These are phyloP conservation scores for Pristionchus fissidentatus DNA, from an alignment of 2,888 invertebrate species.

Conservation along the genomic window DNA sequence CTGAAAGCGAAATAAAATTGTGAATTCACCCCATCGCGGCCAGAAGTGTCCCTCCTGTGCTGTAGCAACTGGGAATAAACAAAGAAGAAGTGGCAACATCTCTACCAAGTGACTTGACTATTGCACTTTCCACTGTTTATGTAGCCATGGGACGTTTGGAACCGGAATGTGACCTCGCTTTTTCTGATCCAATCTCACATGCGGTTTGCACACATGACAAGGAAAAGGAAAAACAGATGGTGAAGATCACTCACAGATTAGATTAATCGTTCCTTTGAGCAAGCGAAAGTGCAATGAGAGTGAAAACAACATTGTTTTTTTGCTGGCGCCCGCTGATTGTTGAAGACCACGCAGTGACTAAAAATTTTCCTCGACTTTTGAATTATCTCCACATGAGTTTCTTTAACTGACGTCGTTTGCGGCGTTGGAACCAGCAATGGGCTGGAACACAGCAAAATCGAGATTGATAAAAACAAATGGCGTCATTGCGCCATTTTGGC, in stretches of 20 bases:
- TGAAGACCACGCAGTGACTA: no score
- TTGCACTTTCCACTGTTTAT: constrained; percentile 19
- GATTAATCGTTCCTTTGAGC: no score
- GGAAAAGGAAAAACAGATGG: neutral
- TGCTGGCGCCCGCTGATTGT: no score
- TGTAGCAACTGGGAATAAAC: neutral
- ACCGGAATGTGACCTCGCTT: neutral
- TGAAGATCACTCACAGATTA: constrained; percentile 16
- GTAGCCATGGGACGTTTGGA: neutral
- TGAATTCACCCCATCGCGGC: constrained; percentile 43
- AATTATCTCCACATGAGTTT: no score
- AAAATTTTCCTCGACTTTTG: no score
- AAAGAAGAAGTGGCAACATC: neutral
- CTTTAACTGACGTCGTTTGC: no score
- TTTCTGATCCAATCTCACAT: constrained; percentile 36
- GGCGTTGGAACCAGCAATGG: no score
- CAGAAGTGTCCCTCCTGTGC: constrained; percentile 12
- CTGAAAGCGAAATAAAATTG: neutral
- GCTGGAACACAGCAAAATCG: no score
- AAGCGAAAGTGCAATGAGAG: constrained; percentile 10
- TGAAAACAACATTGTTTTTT: neutral
- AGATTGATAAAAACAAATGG: no score
- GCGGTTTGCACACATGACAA: neutral
- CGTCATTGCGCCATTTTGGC: no score
- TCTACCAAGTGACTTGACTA: neutral